Conservation (phyloP, 1,140 invertebrate species). For the Leptinotarsa defecta region DNA sequence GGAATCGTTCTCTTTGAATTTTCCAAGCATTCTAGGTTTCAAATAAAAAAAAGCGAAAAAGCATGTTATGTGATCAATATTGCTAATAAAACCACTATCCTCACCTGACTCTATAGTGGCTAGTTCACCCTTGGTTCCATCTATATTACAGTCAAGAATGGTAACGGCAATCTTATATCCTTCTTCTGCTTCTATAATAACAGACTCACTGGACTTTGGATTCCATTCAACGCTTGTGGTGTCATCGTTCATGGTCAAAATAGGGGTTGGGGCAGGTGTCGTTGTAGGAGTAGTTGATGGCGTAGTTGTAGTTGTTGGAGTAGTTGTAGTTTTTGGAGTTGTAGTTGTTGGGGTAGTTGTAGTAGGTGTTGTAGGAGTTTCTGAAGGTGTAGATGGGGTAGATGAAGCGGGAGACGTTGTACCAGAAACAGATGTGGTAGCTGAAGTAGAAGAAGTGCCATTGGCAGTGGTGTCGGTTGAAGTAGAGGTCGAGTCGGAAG, state of each 20-base stretch:
- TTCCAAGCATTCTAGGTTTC: too few relatives aligned
- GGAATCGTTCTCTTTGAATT: too few relatives aligned
- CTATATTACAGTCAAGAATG: constrained; percentile 1
- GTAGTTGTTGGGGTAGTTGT: background rate
- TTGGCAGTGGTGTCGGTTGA: background rate
- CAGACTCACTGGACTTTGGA: constrained; percentile 1
- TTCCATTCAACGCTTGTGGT: background rate
- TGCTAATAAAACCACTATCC: background rate
- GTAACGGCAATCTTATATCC: constrained; percentile 6
- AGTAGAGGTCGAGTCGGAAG: background rate
- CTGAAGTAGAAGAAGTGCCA: background rate
- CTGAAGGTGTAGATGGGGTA: background rate
- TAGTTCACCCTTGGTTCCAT: background rate
- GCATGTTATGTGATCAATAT: too few relatives aligned
- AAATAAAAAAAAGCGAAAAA: too few relatives aligned
- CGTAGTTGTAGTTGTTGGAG: background rate
- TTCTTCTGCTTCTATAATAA: constrained; percentile 16
- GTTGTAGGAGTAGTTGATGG: background rate
- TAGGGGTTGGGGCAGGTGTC: background rate
- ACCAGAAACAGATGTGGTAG: background rate
- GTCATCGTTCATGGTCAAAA: background rate
- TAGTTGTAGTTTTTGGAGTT: background rate
- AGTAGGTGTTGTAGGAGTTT: background rate
- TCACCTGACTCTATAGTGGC: background rate
- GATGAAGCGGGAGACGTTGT: background rate